A percentile compares a stretch with the other conserved stretches of the same genome.
Evolutionary conservation across 2,113 vertebrate genomes (phyloP).

Genomic region (Opisthocomus hoazin): DNA sequence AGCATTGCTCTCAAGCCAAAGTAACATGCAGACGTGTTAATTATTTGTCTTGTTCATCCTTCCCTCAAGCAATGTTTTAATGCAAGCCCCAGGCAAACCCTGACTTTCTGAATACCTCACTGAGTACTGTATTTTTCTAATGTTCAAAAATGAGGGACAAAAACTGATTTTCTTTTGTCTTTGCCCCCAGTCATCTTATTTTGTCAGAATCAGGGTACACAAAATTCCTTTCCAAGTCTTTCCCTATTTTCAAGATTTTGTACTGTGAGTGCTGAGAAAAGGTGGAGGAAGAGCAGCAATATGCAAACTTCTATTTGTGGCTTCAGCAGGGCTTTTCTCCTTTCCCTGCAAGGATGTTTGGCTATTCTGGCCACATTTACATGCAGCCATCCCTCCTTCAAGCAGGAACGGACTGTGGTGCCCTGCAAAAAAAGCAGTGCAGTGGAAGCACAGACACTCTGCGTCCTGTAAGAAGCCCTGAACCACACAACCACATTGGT

Average conservation of each 20-base stretch:
- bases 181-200: background rate
- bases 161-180: background rate
- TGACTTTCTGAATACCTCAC: background rate
- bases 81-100: background rate
- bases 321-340: background rate
- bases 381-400: background rate
- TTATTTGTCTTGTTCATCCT: background rate
- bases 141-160: background rate
- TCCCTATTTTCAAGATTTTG: background rate
- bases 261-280: background rate
- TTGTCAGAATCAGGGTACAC: background rate
- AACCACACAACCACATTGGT: background rate
- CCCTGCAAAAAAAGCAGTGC: background rate
- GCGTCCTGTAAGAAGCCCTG: background rate
- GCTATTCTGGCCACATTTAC: background rate
- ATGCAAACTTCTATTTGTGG: background rate
- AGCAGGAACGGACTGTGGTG: background rate
- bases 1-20: background rate
- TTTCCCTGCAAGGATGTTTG: background rate
- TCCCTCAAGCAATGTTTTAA: constrained; percentile 35
- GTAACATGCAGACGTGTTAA: background rate
- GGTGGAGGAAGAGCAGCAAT: background rate
- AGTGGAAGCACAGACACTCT: background rate
- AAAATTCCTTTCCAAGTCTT: background rate
- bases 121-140: background rate